These are phyloP conservation scores for Cosmia trapezina DNA, from an alignment of 2,888 invertebrate species.

Conservation along the genomic window DNA sequence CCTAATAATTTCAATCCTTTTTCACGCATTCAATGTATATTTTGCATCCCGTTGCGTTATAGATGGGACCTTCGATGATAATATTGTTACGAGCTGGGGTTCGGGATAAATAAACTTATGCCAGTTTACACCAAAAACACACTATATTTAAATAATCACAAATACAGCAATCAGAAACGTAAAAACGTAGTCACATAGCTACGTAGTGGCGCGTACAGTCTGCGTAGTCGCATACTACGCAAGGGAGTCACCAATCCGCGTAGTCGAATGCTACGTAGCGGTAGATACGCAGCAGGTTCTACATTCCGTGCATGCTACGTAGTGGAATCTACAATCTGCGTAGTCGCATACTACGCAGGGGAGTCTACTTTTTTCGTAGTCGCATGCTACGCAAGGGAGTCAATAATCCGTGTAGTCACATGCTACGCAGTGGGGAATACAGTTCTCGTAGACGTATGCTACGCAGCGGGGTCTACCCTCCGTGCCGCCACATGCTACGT, in stretches of 20 bases:
- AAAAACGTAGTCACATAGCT: background rate
- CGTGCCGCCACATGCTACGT: too few species aligned
- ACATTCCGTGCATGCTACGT: rapidly evolving
- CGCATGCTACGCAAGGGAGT: background rate
- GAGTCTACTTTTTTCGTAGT: too few species aligned
- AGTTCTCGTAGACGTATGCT: background rate
- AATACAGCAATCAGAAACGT: too few species aligned
- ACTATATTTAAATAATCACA: too few species aligned
- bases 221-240: background rate
- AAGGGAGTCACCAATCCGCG: background rate
- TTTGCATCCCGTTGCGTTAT: too few species aligned
- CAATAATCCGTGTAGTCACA: background rate
- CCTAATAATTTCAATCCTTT: too few species aligned
- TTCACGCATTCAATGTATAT: too few species aligned
- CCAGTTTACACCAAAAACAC: too few species aligned
- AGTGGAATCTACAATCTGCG: background rate
- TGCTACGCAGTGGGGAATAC: background rate
- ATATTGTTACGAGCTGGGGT: too few species aligned
- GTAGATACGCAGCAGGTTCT: background rate
- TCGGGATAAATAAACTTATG: too few species aligned
- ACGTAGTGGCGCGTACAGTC: background rate
- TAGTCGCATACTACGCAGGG: too few species aligned
- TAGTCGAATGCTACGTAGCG: background rate
- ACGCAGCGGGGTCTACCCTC: background rate
- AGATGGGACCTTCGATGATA: too few species aligned